Conservation (phyloP, 2,888 invertebrate species). For the Bombylius major region DNA sequence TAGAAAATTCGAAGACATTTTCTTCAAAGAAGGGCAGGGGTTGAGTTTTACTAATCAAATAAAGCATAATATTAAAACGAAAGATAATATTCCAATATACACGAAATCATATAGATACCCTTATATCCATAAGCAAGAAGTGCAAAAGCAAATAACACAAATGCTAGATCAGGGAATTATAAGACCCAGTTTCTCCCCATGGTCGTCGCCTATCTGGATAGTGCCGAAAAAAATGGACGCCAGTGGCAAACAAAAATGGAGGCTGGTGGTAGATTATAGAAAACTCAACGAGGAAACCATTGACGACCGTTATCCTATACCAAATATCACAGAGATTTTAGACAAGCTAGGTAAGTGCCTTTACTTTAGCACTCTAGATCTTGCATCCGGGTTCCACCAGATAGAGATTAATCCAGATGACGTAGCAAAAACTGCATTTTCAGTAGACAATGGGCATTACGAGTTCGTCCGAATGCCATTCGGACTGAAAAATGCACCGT, state of each 20-base stretch:
- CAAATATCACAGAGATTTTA: too few species aligned
- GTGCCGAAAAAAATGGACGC: conserved; percentile 14
- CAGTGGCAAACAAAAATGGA: neutral
- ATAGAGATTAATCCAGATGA: too few species aligned
- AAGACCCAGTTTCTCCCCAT: conserved; percentile 12
- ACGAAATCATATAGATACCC: conserved; percentile 7
- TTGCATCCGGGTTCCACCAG: too few species aligned
- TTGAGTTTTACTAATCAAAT: conserved; percentile 15
- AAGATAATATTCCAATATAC: conserved; percentile 5
- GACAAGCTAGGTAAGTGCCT: too few species aligned
- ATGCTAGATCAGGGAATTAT: conserved; percentile 1
- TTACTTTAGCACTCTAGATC: too few species aligned
- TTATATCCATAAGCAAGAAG: neutral
- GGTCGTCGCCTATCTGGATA: conserved; percentile 16
- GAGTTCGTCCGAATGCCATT: too few species aligned
- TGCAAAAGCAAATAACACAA: neutral
- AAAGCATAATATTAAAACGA: conserved; percentile 15
- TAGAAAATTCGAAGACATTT: conserved; percentile 8
- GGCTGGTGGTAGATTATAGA: too few species aligned
- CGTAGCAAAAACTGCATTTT: too few species aligned
- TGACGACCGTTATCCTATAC: too few species aligned
- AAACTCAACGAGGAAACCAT: neutral
- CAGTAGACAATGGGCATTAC: too few species aligned
- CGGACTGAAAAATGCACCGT: too few species aligned
- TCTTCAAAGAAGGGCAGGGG: conserved; percentile 6